phyloP scores from a whole-genome alignment of 1,140 invertebrate species.

The Trichonephila clavata region DNA sequence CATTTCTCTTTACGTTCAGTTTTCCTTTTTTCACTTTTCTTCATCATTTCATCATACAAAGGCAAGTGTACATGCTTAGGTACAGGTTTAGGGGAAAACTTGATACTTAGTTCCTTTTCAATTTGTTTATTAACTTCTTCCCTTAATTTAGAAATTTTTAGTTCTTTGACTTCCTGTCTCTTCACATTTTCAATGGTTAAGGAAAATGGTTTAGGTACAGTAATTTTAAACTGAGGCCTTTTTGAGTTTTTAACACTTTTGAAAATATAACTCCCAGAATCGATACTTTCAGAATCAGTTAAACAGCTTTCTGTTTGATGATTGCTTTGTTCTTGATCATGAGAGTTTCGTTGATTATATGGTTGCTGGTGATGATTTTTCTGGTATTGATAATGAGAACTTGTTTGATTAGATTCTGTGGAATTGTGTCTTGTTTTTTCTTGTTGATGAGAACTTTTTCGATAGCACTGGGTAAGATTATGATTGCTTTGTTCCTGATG shows the following conservation, averaged over 20 bases:
- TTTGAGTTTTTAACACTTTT: background rate
- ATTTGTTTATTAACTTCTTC: constrained; percentile 46
- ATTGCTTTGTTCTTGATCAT: background rate
- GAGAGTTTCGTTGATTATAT: background rate
- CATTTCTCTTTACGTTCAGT: constrained; percentile 62
- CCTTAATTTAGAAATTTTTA: constrained; percentile 26
- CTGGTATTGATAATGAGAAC: background rate
- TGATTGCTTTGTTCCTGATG: background rate
- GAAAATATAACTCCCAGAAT: background rate
- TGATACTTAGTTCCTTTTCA: constrained; percentile 47
- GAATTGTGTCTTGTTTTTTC: background rate
- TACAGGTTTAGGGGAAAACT: constrained; percentile 48
- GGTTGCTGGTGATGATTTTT: background rate
- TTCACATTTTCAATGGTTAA: background rate
- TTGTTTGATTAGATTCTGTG: background rate
- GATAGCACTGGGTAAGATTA: background rate
- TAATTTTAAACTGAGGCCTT: constrained; percentile 24
- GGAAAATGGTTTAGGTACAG: constrained; percentile 63
- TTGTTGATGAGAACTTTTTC: background rate
- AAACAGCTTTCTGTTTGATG: background rate
- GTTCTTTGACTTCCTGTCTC: constrained; percentile 15
- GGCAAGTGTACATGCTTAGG: constrained; percentile 61
- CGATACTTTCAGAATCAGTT: background rate
- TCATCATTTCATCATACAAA: constrained; percentile 55
- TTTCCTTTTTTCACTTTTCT: constrained; percentile 34